Base-by-base conservation (phyloP, 2,113 vertebrate genomes). In the Lathamus discolor region DNA sequence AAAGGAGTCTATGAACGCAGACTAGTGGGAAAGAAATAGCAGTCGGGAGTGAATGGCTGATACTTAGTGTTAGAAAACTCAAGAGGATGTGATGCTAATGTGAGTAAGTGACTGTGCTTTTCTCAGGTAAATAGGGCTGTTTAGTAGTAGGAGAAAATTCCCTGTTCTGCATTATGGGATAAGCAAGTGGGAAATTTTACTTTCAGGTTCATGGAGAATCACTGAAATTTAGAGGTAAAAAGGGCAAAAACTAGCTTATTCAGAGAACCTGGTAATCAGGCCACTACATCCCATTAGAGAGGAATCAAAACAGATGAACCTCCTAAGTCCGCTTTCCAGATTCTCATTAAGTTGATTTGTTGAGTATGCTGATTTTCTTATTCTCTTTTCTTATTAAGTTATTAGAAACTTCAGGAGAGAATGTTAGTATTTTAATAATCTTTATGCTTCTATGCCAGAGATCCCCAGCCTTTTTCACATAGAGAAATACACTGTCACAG, bases 21-120 rank as follows among this genome's bases (percentile, higher is more conserved):
- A 5, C 16, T 54, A 14, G 3, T 20, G 11, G 9, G 10, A 9
- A 74, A 73, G 44, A 74, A 89, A 46, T 69, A 43, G 8, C 10
- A 16, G 16, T 35, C 28, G 48, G 61, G 12, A 83, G 54, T 33
- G 13, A 78, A 84, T 41, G 14, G 8, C 15, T 44, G 33, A 11
- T 86, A 54, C 23, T 54, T 64, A n/a, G 3, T 35, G 10, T 57
- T 74, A 35, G 43, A 69, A 86, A 81, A 12, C 23, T 59, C 7
- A 25, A 25, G 35, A 73, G 19, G 3, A 29, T 25, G 11, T 55
- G 31, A 19, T 49, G 4, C 41, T 72, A 24, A 5, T 35, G 22
- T 66, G 10, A 5, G 6, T 67, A 37, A 54, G 35, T 10, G 22
- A 31, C 24, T 73, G 5, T 0, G 1, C 4, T 78, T 7, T 57